Evolutionary conservation across 2,113 vertebrate species (phyloP).

Genomic region (Neolamprologus caudopunctatus): DNA sequence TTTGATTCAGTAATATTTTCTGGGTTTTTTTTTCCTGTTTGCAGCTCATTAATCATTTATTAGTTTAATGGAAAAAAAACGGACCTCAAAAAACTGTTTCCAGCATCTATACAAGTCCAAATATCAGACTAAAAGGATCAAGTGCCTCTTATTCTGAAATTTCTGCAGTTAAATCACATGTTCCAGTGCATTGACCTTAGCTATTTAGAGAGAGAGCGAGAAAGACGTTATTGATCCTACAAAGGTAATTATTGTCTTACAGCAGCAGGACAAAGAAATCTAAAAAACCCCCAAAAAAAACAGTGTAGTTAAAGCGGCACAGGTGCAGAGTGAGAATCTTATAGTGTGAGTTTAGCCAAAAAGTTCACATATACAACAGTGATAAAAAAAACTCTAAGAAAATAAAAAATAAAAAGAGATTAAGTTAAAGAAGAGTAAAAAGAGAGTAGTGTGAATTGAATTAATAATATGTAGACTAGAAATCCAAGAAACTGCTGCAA

Average conservation of each 20-base stretch:
- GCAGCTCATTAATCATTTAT: not conserved
- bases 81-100: not conserved
- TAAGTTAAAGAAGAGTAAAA: not conserved
- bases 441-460: not conserved
- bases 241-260: not conserved
- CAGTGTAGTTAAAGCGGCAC: not conserved
- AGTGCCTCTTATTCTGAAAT: not conserved
- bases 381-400: not conserved
- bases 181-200: not conserved
- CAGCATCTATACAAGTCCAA: not conserved
- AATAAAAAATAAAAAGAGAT: not conserved
- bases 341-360: not conserved
- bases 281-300: not conserved
- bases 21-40: accelerated
- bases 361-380: not conserved
- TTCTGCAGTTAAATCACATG: not conserved
- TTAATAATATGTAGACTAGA: accelerated
- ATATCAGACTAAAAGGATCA: not conserved
- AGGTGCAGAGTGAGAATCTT: not conserved
- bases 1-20: not conserved
- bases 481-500: not conserved
- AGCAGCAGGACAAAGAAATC: not conserved
- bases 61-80: not conserved
- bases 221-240: not conserved
- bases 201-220: not conserved